Evolutionary conservation across 2,888 invertebrate genomes (phyloP), one percentile per base, ranked within the genome.

Genomic region (Miltochrista miniata): DNA sequence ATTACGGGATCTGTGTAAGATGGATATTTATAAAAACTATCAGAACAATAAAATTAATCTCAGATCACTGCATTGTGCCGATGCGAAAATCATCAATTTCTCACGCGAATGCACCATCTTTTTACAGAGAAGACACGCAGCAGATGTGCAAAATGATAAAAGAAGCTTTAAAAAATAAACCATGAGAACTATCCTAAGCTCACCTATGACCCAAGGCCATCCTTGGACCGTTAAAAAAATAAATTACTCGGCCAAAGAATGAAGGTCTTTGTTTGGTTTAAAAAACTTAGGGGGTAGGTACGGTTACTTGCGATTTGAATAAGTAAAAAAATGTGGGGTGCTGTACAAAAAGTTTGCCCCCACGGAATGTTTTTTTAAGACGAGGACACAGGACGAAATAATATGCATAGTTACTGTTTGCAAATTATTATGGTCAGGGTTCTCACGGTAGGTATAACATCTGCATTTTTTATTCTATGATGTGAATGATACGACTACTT

Each of bases 151-250:
- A 70, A 69, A 68, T 72, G 78, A 85, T 81, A 84, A 80, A 71
- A 79, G 72, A 77, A 75, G 67, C 74, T 57, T 78, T 79, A 84
- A 86, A 87, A 85, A 84, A 74, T 69, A 54, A n/a, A 58, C 56
- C 83, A 76, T 90, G 90, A 86, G 90, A 91, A 90, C 79, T 76
- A 75, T 80, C 73, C 70, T 76, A 76, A 68, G 76, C 79, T 89
- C 83, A 89, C 85, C 90, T 90, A 87, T 91, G 91, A 91, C 91
- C 91, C 87, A 64, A 54, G 91, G 90, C 85, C 72, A 87, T 78
- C 63, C 72, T 61, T 81, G 81, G 85, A 85, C 87, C 83, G 82
- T 85, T 85, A 79, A 87, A 68, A 48, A 87, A 86, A 85, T 83
- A 84, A 85, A 86, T 72, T 80, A 79, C 76, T 72, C 61, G 64